Conservation (phyloP, 2,888 invertebrate species). For the Acholoe squamosa region DNA sequence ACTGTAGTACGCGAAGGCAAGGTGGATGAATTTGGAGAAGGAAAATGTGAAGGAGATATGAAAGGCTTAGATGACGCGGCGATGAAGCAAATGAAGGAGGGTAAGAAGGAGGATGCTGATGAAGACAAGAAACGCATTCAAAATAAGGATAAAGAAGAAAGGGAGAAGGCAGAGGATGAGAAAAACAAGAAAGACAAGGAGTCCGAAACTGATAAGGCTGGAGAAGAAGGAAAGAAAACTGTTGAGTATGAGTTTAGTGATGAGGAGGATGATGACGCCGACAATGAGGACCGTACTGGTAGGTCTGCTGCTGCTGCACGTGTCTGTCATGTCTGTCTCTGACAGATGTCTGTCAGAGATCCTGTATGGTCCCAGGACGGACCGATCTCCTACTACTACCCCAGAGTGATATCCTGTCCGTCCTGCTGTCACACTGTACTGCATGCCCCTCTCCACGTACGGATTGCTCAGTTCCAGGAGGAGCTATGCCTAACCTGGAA, state of each 20-base stretch:
- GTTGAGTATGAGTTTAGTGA: constrained; percentile 4
- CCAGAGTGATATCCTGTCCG: neutral
- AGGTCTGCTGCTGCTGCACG: constrained; percentile 3
- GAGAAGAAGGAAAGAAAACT: constrained; percentile 4
- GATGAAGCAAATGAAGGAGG: neutral
- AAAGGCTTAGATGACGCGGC: neutral
- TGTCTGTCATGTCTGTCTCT: neutral
- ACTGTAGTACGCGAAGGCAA: neutral
- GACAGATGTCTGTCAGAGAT: neutral
- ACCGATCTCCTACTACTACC: neutral
- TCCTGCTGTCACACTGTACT: neutral
- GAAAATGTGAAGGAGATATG: neutral
- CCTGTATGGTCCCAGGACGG: neutral
- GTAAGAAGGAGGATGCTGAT: neutral
- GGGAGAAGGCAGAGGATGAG: neutral
- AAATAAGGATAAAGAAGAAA: neutral
- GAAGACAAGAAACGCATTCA: neutral
- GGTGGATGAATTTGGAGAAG: neutral
- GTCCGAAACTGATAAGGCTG: neutral
- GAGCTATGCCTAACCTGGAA: too few species aligned
- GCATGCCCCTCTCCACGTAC: neutral
- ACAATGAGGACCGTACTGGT: constrained; percentile 38
- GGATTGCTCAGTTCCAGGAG: neutral
- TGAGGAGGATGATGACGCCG: constrained; percentile 31
- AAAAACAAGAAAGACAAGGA: neutral